Evolutionary conservation across 2,888 invertebrate genomes (phyloP).

Genomic region (Eledona agricola): DNA sequence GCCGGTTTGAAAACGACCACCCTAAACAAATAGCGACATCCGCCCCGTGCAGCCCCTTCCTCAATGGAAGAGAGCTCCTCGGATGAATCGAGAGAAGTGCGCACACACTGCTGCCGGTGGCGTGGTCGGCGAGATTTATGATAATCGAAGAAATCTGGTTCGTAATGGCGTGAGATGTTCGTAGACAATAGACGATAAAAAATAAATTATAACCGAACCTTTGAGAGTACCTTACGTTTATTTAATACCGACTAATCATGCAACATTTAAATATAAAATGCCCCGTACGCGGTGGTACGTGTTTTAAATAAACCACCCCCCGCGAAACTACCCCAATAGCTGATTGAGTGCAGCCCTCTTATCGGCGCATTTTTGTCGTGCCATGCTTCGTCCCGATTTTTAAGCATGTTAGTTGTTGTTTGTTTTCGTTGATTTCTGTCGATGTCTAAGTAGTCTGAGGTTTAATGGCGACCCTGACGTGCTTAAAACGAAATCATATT

Average conservation of each 20-base stretch:
- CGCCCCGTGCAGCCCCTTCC: constrained; percentile 43
- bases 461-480: constrained; percentile 51
- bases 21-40: constrained; percentile 61
- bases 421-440: constrained; percentile 17
- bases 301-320: constrained; percentile 50
- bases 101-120: constrained; percentile 18
- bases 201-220: constrained; percentile 63
- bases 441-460: constrained; percentile 37
- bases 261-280: constrained; percentile 64
- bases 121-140: constrained; percentile 50
- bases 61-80: constrained; percentile 52
- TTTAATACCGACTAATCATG: constrained; percentile 65
- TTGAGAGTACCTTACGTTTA: constrained; percentile 62
- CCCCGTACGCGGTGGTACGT: constrained; percentile 62
- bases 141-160: constrained; percentile 57
- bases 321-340: constrained; percentile 43
- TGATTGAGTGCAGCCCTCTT: constrained; percentile 41
- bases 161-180: constrained; percentile 61
- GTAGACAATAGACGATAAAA: constrained; percentile 61
- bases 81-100: constrained; percentile 50
- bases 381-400: constrained; percentile 37
- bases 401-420: constrained; percentile 50
- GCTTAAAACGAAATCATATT: constrained; percentile 47
- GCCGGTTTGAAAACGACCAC: constrained; percentile 53
- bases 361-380: constrained; percentile 36